These are phyloP conservation scores for Peromyscus polionotus DNA, from an alignment of 2,113 vertebrate genomes.

Conservation along the genomic window DNA sequence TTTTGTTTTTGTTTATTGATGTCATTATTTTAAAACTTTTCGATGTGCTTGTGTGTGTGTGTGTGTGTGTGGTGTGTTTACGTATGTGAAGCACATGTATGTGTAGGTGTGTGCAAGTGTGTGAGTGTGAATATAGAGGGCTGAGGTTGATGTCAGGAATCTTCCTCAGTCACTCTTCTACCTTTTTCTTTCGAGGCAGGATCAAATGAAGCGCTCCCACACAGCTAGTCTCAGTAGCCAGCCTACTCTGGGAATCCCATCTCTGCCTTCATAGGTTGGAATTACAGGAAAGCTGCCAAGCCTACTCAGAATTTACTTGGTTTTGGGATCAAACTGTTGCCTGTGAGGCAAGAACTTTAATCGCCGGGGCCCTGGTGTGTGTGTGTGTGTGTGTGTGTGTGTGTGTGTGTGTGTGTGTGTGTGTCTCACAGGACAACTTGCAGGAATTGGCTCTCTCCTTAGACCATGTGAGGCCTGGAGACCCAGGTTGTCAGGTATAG, in stretches of 20 bases:
- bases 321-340: background rate
- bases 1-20: background rate
- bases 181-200: background rate
- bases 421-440: background rate
- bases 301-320: background rate
- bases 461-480: background rate
- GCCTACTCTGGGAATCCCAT: background rate
- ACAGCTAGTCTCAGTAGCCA: background rate
- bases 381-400: background rate
- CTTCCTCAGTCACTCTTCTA: background rate
- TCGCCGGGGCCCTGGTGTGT: background rate
- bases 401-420: background rate
- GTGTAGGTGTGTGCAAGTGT: background rate
- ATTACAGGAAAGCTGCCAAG: background rate
- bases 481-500: background rate
- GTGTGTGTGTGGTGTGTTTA: background rate
- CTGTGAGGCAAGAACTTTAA: background rate
- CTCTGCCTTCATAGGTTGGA: background rate
- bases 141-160: background rate
- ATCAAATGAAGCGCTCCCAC: background rate
- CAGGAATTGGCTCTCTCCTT: background rate
- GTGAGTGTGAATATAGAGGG: background rate
- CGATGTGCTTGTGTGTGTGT: background rate
- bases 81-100: background rate
- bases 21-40: background rate